Evolutionary conservation across 92 coral and sea anemone species (phyloP).

Genomic region (Metridium senile): DNA sequence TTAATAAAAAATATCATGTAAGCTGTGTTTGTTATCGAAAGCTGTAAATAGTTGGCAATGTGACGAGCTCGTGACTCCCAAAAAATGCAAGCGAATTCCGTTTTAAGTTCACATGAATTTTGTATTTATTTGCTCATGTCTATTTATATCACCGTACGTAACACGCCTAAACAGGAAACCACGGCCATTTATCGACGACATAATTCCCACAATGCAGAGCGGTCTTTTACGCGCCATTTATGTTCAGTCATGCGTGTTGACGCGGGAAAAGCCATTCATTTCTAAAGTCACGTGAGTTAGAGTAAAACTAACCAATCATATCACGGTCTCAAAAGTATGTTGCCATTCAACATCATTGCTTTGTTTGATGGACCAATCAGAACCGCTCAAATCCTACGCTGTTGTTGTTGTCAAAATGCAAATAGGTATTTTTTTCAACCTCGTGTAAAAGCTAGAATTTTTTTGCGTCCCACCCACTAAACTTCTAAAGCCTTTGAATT

Average conservation of each 20-base stretch:
- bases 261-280: conserved; percentile 86
- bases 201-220: conserved; percentile 64
- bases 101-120: conserved; percentile 16
- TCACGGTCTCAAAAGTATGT: conserved; percentile 38
- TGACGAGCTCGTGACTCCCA: conserved; percentile 31
- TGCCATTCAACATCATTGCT: conserved; percentile 74
- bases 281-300: conserved; percentile 63
- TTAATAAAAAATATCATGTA: background rate
- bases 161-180: conserved; percentile 24
- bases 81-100: conserved; percentile 19
- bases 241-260: conserved; percentile 64
- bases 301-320: conserved; percentile 69
- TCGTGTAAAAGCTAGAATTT: conserved; percentile 87
- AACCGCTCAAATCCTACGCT: conserved; percentile 42
- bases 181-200: conserved; percentile 12
- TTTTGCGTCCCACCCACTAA: conserved; percentile 94
- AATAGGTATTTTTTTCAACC: conserved; percentile 87
- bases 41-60: conserved; percentile 4
- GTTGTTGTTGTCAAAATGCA: conserved; percentile 97
- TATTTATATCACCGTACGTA: conserved; percentile 45
- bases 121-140: conserved; percentile 18
- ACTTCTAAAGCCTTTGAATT: conserved; percentile 32
- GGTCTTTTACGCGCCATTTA: conserved; percentile 91
- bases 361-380: conserved; percentile 83
- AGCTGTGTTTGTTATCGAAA: background rate